Percentiles rank a stretch among this genome's conserved stretches.
phyloP scores from a whole-genome alignment of 2,888 invertebrate species.

The Eupeodes latifasciatus region DNA sequence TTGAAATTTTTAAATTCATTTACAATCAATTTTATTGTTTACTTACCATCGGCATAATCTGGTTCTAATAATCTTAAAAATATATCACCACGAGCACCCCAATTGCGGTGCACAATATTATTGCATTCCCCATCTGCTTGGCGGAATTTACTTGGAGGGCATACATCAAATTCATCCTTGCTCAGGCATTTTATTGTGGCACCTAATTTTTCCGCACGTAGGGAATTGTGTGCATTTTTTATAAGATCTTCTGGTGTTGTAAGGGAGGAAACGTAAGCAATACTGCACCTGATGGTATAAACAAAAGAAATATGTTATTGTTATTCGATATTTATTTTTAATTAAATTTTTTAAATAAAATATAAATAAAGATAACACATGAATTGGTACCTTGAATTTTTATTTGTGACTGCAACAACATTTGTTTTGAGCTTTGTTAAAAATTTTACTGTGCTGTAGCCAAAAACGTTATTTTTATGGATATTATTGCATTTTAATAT shows the following conservation, averaged over 20 bases:
- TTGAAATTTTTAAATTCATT: not conserved
- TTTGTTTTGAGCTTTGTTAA: no score
- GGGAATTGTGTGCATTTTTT: constrained; percentile 79
- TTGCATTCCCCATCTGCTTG: constrained; percentile 94
- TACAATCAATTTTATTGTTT: not conserved
- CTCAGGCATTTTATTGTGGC: constrained; percentile 78
- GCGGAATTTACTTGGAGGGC: constrained; percentile 93
- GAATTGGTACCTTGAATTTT: no score
- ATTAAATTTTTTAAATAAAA: no score
- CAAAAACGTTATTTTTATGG: no score
- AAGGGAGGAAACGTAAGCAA: constrained; percentile 78
- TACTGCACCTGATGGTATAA: constrained; percentile 79
- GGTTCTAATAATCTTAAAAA: constrained; percentile 90
- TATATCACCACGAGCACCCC: constrained; percentile 92
- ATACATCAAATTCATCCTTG: constrained; percentile 83
- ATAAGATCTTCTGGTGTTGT: constrained; percentile 82
- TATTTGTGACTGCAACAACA: no score
- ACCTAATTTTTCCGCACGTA: constrained; percentile 80
- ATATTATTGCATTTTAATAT: no score
- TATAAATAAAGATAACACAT: no score
- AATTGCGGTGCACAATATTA: constrained; percentile 92
- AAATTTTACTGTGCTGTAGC: no score
- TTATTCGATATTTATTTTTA: no score
- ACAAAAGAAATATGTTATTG: not conserved
- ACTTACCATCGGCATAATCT: constrained; percentile 87